phyloP scores from a whole-genome alignment of 2,797 vertebrate species.

The Falco peregrinus region DNA sequence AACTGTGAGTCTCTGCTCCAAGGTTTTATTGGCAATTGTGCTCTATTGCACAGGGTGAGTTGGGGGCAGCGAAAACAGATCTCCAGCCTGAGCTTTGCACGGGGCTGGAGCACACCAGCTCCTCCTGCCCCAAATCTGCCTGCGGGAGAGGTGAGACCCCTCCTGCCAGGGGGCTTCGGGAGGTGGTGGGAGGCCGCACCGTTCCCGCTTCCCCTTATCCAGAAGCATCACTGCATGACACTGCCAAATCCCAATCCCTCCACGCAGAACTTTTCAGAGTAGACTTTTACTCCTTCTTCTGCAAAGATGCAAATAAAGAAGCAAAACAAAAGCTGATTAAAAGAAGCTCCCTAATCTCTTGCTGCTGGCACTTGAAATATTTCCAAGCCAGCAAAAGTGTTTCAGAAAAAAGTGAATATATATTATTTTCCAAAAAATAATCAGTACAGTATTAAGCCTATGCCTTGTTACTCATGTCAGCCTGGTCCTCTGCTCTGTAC shows the following conservation, averaged over 20 bases:
- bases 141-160: neutral
- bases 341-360: neutral
- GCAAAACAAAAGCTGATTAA: conserved; percentile 14
- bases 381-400: neutral
- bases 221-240: neutral
- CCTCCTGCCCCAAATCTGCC: neutral
- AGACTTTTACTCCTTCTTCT: neutral
- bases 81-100: neutral
- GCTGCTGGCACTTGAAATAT: neutral
- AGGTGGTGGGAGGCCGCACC: neutral
- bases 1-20: neutral
- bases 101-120: neutral
- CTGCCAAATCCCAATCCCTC: neutral
- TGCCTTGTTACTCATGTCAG: neutral
- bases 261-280: neutral
- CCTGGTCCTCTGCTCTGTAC: neutral
- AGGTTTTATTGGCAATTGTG: neutral
- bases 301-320: neutral
- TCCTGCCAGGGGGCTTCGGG: neutral
- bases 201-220: neutral
- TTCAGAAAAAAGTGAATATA: neutral
- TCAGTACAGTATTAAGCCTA: neutral
- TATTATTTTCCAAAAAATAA: neutral
- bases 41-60: accelerated
- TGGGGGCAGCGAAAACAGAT: neutral